These are phyloP conservation scores for Griposia aprilina DNA, from an alignment of 2,888 invertebrate genomes.

Conservation along the genomic window DNA sequence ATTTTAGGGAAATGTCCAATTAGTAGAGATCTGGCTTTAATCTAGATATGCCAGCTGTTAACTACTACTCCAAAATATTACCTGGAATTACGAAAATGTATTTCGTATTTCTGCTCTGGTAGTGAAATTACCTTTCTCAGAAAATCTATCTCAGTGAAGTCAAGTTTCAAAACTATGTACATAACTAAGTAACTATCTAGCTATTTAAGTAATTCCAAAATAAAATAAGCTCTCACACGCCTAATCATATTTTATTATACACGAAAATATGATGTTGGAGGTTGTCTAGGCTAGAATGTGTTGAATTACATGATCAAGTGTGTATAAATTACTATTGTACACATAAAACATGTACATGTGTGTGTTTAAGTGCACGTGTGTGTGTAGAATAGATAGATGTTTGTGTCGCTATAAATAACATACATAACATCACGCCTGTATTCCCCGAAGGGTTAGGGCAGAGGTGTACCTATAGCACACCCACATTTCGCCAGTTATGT, in stretches of 20 bases:
- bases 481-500: too few relatives aligned
- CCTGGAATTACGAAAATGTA: conserved; percentile 10
- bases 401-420: too few relatives aligned
- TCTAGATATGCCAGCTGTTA: background rate
- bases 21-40: conserved; percentile 7
- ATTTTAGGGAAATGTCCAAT: conserved; percentile 1
- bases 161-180: background rate
- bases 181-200: too few relatives aligned
- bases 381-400: too few relatives aligned
- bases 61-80: conserved; percentile 12
- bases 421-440: too few relatives aligned
- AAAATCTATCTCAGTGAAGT: conserved; percentile 16
- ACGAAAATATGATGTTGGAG: background rate
- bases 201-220: background rate
- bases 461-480: too few relatives aligned
- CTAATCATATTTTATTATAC: background rate
- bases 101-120: conserved; percentile 1
- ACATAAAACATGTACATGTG: background rate
- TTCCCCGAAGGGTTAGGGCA: too few relatives aligned
- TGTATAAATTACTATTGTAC: background rate
- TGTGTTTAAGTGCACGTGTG: too few relatives aligned
- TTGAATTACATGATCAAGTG: background rate
- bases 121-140: conserved; percentile 12
- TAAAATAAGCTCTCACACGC: background rate
- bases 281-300: background rate